Percentiles rank a stretch among this genome's conserved stretches.
phyloP scores from a whole-genome alignment of 2,113 vertebrate genomes.

The human region GRCh38 chr6:100752501-100753000 shows the following conservation, averaged over 20 bases:
- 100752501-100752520: background rate
- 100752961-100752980: too few relatives aligned
- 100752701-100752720: background rate
- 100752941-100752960: background rate
- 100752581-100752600: background rate
- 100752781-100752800: background rate
- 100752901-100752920: background rate
- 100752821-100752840: background rate
- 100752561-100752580: background rate
- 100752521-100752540: background rate
- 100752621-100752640: background rate
- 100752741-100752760: background rate
- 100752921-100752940: background rate
- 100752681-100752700: background rate
- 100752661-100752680: background rate
- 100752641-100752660: background rate
- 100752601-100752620: background rate
- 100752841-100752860: background rate
- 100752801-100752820: background rate
- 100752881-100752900: background rate
- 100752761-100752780: background rate
- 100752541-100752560: background rate
- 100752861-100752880: background rate
- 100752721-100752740: background rate
- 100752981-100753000: background rate